Evolutionary conservation across 1,140 invertebrate genomes (phyloP).

Genomic region (Dendrolimus kikuchii): DNA sequence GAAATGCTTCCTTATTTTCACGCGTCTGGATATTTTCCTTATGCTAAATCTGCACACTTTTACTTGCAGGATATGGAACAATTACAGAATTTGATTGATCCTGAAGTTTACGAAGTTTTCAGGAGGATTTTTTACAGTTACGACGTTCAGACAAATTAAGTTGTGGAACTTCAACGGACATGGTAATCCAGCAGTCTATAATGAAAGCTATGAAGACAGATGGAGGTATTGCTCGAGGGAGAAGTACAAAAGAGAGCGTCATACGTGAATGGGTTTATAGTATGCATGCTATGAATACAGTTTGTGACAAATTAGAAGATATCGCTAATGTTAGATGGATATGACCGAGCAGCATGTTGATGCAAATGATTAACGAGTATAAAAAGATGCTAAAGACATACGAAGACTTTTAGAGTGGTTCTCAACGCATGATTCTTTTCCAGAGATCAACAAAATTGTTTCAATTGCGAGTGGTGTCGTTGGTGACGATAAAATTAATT

Average conservation of each 20-base stretch:
- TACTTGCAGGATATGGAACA: conserved; percentile 54
- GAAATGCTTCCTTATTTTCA: conserved; percentile 65
- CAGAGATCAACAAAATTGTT: conserved; percentile 12
- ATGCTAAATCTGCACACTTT: conserved; percentile 45
- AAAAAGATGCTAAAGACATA: conserved; percentile 43
- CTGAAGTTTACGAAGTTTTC: conserved; percentile 41
- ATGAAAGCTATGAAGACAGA: conserved; percentile 59
- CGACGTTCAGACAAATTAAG: conserved; percentile 55
- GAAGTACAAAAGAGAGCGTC: conserved; percentile 43
- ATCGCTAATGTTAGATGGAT: conserved; percentile 32
- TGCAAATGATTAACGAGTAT: conserved; percentile 39
- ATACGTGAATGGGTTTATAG: conserved; percentile 45
- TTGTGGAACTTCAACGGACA: conserved; percentile 49
- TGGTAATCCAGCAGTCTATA: conserved; percentile 48
- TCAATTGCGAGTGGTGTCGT: conserved; percentile 49
- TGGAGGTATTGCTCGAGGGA: conserved; percentile 40
- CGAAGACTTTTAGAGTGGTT: conserved; percentile 46
- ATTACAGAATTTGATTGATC: conserved; percentile 33
- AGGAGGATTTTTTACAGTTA: conserved; percentile 42
- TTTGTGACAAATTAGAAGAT: conserved; percentile 39
- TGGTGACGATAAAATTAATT: conserved; percentile 47
- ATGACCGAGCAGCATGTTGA: conserved; percentile 60
- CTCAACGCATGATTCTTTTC: conserved; percentile 31
- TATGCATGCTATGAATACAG: conserved; percentile 29
- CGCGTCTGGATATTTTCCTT: conserved; percentile 28